phyloP scores from a whole-genome alignment of 2,113 vertebrate species.

The Eira barbara region DNA sequence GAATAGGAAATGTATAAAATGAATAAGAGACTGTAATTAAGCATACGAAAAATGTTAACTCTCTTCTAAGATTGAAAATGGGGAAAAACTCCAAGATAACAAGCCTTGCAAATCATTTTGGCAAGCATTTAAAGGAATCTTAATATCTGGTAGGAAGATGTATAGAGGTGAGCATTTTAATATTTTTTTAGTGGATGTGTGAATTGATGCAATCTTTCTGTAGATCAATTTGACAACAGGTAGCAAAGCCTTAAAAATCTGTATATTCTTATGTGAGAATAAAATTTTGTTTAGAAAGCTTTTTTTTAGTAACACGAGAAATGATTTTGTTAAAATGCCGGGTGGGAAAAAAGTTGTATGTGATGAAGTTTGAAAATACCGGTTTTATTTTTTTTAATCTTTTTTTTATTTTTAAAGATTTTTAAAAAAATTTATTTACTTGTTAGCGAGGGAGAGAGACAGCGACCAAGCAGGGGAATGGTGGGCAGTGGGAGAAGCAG shows the following conservation, averaged over 20 bases:
- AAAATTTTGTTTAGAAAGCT: slow-evolving; percentile 7
- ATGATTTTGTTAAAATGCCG: not conserved
- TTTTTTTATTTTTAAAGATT: too few species aligned
- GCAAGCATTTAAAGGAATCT: slow-evolving; percentile 9
- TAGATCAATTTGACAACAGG: not conserved
- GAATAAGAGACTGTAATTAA: not conserved
- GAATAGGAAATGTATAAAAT: not conserved
- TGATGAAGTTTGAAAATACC: not conserved
- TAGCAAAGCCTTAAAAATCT: not conserved
- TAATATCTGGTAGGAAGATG: not conserved
- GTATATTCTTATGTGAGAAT: not conserved
- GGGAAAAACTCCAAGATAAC: not conserved
- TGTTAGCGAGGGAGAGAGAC: too few species aligned
- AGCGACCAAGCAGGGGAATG: too few species aligned
- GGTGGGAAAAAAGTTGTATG: not conserved
- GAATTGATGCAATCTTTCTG: not conserved
- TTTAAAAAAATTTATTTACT: too few species aligned
- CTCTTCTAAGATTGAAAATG: not conserved
- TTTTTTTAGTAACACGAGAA: slow-evolving; percentile 38
- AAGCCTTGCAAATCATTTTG: not conserved
- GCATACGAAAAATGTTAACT: not conserved
- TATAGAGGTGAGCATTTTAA: not conserved
- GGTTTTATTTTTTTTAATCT: not conserved
- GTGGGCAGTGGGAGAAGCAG: too few species aligned
- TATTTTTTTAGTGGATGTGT: not conserved